Base-by-base conservation (phyloP, 2,888 invertebrate genomes). In the Harpalus rubripes region DNA sequence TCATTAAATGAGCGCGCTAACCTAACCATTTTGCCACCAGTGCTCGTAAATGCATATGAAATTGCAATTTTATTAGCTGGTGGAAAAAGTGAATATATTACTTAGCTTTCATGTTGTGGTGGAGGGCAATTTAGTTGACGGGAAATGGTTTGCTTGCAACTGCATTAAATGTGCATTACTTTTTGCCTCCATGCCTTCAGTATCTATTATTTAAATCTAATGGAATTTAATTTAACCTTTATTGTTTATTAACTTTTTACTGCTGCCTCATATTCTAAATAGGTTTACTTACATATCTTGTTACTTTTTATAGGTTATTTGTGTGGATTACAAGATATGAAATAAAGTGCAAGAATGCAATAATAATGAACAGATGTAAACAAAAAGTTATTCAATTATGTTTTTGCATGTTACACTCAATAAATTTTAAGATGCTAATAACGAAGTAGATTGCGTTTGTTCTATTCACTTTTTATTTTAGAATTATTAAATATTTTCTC, bases 11-110 rank as follows among this genome's bases (percentile, higher is more conserved):
- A 52, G 12, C 12, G 7, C 44, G 44, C 44, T 52, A 52, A 12
- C 44, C 44, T 52, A 52, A 12, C 44, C 44, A 52, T 10, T 52
- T 52, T 52, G 44, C 44, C 44, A 52, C 44, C 32, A 58, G 26
- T 18, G 58, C 58, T 26, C 22, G 26, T 56, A 78, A 74, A 78
- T 78, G 78, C 58, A 78, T 78, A 58, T 32, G 58, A 81, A 81
- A 81, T 81, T 81, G 81, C 63, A 63, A 44, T 81, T 81, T 81
- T 78, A 78, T 78, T 58, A 78, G 56, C 58, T 76, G 26, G 32
- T 78, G 56, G 78, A 74, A 74, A 74, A 74, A 52, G 78, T 58
- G 56, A 58, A 78, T 78, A 41, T 52, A 52, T 76, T 76, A 16
- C 18, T 26, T 18, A 18, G 68, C 68, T 26, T 68, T 68, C 68